These are phyloP conservation scores for Drosophila subpulchrella DNA, from an alignment of 1,140 invertebrate species.

Conservation along the genomic window DNA sequence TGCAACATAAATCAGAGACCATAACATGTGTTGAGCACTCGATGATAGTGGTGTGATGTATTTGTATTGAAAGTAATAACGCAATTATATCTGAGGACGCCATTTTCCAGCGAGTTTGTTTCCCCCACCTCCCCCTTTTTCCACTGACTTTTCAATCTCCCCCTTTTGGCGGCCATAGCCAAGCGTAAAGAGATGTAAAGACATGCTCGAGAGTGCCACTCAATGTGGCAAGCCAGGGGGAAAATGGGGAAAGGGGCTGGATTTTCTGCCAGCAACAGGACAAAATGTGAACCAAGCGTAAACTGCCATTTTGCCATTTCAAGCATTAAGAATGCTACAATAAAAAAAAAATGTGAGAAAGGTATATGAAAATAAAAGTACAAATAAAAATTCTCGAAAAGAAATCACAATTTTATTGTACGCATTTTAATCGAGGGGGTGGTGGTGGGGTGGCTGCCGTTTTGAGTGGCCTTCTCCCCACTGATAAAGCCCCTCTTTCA, in stretches of 20 bases:
- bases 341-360: constrained; percentile 22
- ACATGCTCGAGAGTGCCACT: constrained; percentile 76
- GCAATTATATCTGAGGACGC: constrained; percentile 28
- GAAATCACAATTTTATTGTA: constrained; percentile 69
- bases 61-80: constrained; percentile 28
- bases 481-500: constrained; percentile 22
- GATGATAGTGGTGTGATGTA: constrained; percentile 20
- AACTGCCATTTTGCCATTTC: constrained; percentile 78
- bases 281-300: constrained; percentile 79
- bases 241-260: constrained; percentile 15
- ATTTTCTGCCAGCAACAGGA: constrained; percentile 36
- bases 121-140: not conserved
- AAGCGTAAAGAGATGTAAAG: constrained; percentile 82
- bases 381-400: constrained; percentile 53
- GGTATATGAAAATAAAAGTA: constrained; percentile 10
- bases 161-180: constrained; percentile 43
- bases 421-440: constrained; percentile 57
- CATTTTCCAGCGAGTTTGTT: constrained; percentile 42
- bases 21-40: constrained; percentile 18
- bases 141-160: constrained; percentile 23
- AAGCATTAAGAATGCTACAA: constrained; percentile 48
- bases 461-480: constrained; percentile 38
- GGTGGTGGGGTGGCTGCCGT: constrained; percentile 19
- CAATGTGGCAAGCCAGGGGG: constrained; percentile 62
- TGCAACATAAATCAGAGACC: constrained; percentile 22